Evolutionary conservation across 2,113 vertebrate genomes (phyloP).

Genomic region (Gorilla gorilla): DNA sequence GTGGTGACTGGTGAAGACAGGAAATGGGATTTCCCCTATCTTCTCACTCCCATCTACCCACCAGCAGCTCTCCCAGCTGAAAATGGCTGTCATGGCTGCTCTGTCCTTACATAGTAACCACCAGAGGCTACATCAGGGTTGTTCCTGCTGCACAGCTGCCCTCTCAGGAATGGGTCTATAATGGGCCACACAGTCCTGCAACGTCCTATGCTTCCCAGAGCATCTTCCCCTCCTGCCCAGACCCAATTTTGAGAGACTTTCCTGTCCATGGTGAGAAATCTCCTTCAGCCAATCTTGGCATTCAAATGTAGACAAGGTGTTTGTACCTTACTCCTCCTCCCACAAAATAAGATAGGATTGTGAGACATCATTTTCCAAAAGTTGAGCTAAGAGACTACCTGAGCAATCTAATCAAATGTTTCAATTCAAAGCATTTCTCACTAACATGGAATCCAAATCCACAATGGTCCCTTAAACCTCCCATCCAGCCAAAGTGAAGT

Average conservation of each 20-base stretch:
- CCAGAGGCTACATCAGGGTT: neutral
- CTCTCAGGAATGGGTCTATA: neutral
- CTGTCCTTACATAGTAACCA: neutral
- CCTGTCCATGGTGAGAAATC: neutral
- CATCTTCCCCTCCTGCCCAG: neutral
- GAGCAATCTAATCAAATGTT: neutral
- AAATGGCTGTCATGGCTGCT: neutral
- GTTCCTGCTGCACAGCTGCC: neutral
- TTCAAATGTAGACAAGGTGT: neutral
- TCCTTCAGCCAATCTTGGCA: neutral
- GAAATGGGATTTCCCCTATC: neutral
- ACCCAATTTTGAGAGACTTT: neutral
- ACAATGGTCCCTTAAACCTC: neutral
- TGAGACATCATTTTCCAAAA: neutral
- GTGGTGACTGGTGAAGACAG: neutral
- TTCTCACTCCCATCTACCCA: neutral
- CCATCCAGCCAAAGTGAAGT: neutral
- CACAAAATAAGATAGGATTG: neutral
- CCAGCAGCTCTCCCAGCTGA: neutral
- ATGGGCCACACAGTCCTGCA: neutral
- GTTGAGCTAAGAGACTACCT: neutral
- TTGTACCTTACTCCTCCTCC: neutral
- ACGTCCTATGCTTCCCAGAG: neutral
- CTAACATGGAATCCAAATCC: neutral
- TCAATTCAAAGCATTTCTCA: slow-evolving; percentile 2